Evolutionary conservation across 1,140 invertebrate species (phyloP).

Genomic region (Sinonovacula constricta): DNA sequence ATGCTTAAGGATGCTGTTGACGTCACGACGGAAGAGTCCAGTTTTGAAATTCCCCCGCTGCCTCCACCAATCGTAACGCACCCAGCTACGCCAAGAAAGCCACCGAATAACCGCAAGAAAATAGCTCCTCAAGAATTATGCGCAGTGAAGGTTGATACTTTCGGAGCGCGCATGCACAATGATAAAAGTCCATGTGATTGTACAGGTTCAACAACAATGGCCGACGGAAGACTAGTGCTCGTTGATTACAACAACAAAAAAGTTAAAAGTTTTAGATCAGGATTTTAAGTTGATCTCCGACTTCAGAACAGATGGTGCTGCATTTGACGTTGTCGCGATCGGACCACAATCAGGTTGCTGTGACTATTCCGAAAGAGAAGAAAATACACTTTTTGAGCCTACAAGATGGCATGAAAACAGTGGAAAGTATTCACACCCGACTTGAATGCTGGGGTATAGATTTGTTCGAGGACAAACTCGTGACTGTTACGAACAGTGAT

Average conservation of each 20-base stretch:
- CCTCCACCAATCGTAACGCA: conserved; percentile 35
- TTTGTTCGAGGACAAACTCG: conserved; percentile 29
- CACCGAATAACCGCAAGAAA: conserved; percentile 11
- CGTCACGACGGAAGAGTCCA: conserved; percentile 29
- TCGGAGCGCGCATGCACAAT: conserved; percentile 41
- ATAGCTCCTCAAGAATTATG: conserved; percentile 20
- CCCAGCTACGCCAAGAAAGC: conserved; percentile 31
- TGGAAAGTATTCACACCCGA: conserved; percentile 39
- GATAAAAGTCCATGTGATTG: conserved; percentile 49
- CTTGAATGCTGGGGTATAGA: conserved; percentile 43
- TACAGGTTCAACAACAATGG: conserved; percentile 41
- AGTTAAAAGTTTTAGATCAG: conserved; percentile 35
- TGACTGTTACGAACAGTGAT: conserved; percentile 41
- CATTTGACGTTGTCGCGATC: conserved; percentile 25
- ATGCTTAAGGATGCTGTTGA: conserved; percentile 45
- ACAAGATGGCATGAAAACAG: conserved; percentile 33
- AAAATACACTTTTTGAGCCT: conserved; percentile 42
- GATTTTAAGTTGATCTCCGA: conserved; percentile 36
- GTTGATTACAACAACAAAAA: conserved; percentile 49
- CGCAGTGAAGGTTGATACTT: conserved; percentile 34
- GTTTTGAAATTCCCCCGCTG: conserved; percentile 38
- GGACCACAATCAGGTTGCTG: conserved; percentile 31
- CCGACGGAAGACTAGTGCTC: conserved; percentile 28
- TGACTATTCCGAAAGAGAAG: conserved; percentile 45
- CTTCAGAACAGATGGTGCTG: conserved; percentile 46